Evolutionary conservation across 2,888 invertebrate genomes (phyloP).

Genomic region (Eupeodes latifasciatus): DNA sequence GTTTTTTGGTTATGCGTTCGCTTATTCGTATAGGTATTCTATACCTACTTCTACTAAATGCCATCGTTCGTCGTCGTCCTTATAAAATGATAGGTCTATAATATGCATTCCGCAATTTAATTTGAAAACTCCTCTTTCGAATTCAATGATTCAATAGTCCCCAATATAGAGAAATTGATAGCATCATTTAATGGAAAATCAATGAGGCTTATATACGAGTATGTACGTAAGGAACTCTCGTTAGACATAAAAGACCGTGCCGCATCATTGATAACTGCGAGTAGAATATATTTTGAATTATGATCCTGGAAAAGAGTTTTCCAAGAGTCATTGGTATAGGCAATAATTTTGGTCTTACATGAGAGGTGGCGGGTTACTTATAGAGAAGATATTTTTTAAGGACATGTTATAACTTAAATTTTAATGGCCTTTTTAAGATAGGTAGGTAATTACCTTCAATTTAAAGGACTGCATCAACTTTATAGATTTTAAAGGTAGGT

Average conservation of each 20-base stretch:
- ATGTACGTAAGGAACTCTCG: slow-evolving; percentile 35
- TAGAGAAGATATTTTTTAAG: neutral
- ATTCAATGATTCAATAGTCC: slow-evolving; percentile 11
- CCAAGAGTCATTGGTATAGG: slow-evolving; percentile 30
- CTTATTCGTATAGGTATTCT: neutral
- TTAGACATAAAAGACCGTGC: slow-evolving; percentile 36
- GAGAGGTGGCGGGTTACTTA: slow-evolving; percentile 50
- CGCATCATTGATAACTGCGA: slow-evolving; percentile 64
- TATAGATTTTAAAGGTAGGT: too few relatives aligned
- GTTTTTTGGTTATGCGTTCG: slow-evolving; percentile 40
- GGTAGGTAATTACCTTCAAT: neutral
- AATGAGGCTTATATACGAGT: slow-evolving; percentile 63
- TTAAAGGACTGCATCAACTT: neutral
- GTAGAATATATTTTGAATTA: slow-evolving; percentile 53
- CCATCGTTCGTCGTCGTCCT: neutral
- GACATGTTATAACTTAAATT: neutral
- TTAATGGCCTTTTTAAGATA: neutral
- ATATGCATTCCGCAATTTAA: slow-evolving; percentile 54
- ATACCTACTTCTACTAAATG: neutral
- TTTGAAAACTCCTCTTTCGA: slow-evolving; percentile 37
- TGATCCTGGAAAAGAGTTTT: slow-evolving; percentile 51
- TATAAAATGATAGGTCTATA: slow-evolving; percentile 23
- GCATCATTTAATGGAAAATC: slow-evolving; percentile 75
- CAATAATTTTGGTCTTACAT: slow-evolving; percentile 39
- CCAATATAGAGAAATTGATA: slow-evolving; percentile 46